phyloP scores from a whole-genome alignment of 2,113 vertebrate genomes.

The Dissostichus mawsoni region DNA sequence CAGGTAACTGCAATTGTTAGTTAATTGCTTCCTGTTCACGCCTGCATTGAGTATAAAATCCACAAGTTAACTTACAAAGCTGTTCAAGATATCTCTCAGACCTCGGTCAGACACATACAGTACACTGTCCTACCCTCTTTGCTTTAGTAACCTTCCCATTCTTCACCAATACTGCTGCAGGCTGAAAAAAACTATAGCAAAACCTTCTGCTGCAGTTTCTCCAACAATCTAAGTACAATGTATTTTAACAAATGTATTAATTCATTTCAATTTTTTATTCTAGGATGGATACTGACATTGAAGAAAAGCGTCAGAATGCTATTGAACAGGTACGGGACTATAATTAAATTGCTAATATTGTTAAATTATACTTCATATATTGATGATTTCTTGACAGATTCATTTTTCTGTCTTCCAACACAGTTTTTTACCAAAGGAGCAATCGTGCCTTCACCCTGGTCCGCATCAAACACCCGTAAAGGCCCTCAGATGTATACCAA shows the following conservation, averaged over 20 bases:
- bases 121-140: too few relatives aligned
- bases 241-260: too few relatives aligned
- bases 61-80: not conserved
- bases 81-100: not conserved
- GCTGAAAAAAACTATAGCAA: too few relatives aligned
- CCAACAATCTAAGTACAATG: too few relatives aligned
- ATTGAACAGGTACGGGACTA: conserved; percentile 91
- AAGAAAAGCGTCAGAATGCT: conserved; percentile 94
- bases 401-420: conserved; percentile 17
- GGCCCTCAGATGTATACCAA: conserved; percentile 81
- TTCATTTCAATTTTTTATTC: not conserved
- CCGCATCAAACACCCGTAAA: conserved; percentile 85
- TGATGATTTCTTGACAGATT: not conserved
- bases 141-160: too few relatives aligned
- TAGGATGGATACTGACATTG: conserved; percentile 93
- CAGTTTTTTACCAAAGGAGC: conserved; percentile 96
- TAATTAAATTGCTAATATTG: not conserved
- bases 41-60: not conserved
- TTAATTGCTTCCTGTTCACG: not conserved
- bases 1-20: too few relatives aligned
- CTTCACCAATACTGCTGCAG: too few relatives aligned
- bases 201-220: too few relatives aligned
- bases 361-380: not conserved
- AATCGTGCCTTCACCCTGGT: conserved; percentile 98
- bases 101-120: too few relatives aligned